These are phyloP conservation scores for Coendou prehensilis DNA, from an alignment of 2,797 vertebrate species.

Conservation along the genomic window DNA sequence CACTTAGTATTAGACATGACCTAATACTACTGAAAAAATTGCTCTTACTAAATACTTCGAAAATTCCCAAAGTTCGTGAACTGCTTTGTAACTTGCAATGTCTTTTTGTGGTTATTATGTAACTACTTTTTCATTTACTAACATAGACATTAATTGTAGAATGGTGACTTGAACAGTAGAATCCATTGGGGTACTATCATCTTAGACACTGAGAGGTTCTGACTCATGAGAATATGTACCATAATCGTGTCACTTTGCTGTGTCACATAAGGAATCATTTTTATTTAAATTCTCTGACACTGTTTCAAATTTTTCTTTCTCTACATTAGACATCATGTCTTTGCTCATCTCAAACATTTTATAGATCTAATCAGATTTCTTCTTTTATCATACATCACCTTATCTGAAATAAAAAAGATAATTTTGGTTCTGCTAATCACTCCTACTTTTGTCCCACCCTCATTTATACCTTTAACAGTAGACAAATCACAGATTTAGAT, in stretches of 20 bases:
- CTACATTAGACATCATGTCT: not conserved
- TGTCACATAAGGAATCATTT: not conserved
- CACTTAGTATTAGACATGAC: not conserved
- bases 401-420: not conserved
- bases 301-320: not conserved
- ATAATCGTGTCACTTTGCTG: not conserved
- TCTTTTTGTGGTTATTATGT: not conserved
- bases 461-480: not conserved
- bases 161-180: not conserved
- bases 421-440: not conserved
- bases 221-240: not conserved
- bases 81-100: not conserved
- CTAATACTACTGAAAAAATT: conserved; percentile 16
- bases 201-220: not conserved
- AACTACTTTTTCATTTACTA: not conserved
- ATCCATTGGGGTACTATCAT: not conserved
- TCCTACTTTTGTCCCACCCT: not conserved
- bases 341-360: not conserved
- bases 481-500: not conserved
- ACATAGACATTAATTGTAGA: not conserved
- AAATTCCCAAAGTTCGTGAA: not conserved
- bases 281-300: not conserved
- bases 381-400: not conserved
- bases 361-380: conserved; percentile 1
- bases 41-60: not conserved